Evolutionary conservation across 2,113 vertebrate species (phyloP), one percentile per base, ranked within the genome.

Genomic region (Meriones unguiculatus): DNA sequence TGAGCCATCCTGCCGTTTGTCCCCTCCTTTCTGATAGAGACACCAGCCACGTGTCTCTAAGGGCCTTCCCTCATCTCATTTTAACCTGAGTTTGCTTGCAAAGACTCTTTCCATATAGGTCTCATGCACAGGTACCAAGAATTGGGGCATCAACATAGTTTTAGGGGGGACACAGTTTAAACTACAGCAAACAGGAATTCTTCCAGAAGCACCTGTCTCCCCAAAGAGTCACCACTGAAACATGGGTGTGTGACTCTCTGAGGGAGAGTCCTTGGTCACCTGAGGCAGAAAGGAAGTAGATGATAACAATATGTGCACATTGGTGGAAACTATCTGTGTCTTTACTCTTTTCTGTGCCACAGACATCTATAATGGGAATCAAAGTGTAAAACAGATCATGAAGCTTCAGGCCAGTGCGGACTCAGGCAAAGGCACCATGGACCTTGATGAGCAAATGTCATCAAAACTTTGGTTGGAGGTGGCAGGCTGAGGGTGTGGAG

Each of bases 121-220:
- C 77, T 13, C 22, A 2, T 10, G 17, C 50, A n/a, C 0, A 0
- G 59, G 11, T n/a, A 22, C 78, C 17, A 6, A 24, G 11, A 1
- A 5, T 69, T 30, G 64, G 38, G 24, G 18, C 1, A 10, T 8
- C 30, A 38, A 2, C 38, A 24, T 24, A 6, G 38, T 8, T 67
- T 64, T 59, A 15, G 17, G 75, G 65, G 65, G 57, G 35, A 32
- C 59, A 38, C 15, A 18, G 20, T 59, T 77, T 41, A 2, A 41
- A 30, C 32, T 32, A 38, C 2, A 18, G 28, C 62, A 41, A 0
- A 0, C 1, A 7, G 46, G 28, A 32, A 32, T 24, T 62, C 18
- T 41, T 50, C 28, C 25, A 35, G 52, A 54, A 38, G 10, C 28
- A 8, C 13, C 12, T 57, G 78, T 57, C 35, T 38, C 87, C 35